Evolutionary conservation across 2,113 vertebrate species (phyloP).

Genomic region (Megalops atlanticus): DNA sequence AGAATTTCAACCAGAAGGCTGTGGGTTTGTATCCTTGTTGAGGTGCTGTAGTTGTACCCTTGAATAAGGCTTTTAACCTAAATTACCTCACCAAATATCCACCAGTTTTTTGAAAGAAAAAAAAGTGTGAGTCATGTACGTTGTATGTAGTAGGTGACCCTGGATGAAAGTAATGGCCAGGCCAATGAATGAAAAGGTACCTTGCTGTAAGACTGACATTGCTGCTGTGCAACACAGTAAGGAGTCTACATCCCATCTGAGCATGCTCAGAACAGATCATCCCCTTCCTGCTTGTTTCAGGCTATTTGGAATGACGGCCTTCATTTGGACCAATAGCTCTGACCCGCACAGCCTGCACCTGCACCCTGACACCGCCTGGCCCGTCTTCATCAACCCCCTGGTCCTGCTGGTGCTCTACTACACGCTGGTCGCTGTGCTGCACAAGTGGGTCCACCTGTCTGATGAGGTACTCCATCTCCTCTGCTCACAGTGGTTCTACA

Average conservation of each 20-base stretch:
- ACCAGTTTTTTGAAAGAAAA: no score
- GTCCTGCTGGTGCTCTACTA: constrained; percentile 75
- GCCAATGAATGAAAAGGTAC: no score
- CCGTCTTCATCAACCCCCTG: constrained; percentile 71
- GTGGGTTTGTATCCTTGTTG: no score
- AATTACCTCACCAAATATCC: no score
- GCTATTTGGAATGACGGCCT: constrained; percentile 75
- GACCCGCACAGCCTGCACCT: constrained; percentile 65
- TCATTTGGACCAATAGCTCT: constrained; percentile 69
- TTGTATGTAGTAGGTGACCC: no score
- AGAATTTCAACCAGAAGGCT: no score
- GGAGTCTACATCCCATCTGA: background rate
- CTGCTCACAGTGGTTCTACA: background rate
- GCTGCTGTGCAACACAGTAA: no score
- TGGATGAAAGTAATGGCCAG: no score
- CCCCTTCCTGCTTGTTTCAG: constrained; percentile 48
- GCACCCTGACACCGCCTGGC: constrained; percentile 70
- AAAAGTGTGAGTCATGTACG: no score
- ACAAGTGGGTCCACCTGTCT: constrained; percentile 59
- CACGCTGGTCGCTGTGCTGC: constrained; percentile 70
- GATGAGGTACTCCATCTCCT: constrained; percentile 46
- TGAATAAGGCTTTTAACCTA: no score
- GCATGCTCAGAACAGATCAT: background rate
- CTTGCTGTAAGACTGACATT: no score
- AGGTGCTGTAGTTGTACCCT: no score